These are phyloP conservation scores for Salvelinus sp. DNA, from an alignment of 2,113 vertebrate species.

Conservation along the genomic window DNA sequence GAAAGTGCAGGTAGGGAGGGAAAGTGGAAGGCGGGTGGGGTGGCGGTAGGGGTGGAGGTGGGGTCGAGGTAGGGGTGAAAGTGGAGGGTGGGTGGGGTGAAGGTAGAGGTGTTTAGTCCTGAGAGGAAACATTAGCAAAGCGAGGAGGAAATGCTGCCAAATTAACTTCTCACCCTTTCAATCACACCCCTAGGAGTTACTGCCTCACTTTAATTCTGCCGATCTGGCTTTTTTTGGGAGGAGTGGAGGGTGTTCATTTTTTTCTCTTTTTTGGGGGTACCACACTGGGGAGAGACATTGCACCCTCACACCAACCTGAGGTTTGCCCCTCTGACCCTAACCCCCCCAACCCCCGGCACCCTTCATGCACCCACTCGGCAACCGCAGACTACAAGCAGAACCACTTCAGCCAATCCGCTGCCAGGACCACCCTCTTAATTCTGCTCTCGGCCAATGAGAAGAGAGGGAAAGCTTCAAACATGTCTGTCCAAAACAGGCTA, in stretches of 20 bases:
- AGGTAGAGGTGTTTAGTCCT: constrained; percentile 78
- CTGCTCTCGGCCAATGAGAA: constrained; percentile 18
- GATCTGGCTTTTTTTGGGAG: constrained; percentile 77
- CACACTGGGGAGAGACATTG: constrained; percentile 62
- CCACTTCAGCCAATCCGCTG: constrained; percentile 30
- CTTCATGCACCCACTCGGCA: constrained; percentile 36
- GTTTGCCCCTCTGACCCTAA: constrained; percentile 31
- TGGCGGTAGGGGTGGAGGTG: too few species aligned
- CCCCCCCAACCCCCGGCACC: constrained; percentile 18
- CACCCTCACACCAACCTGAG: constrained; percentile 49
- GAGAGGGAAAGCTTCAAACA: constrained; percentile 33
- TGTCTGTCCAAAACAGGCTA: constrained; percentile 23
- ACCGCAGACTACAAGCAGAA: constrained; percentile 38
- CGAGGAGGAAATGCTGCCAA: constrained; percentile 98
- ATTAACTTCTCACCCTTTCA: constrained; percentile 99
- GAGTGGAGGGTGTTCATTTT: constrained; percentile 28
- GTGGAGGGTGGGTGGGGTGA: constrained; percentile 70
- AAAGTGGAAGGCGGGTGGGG: not conserved
- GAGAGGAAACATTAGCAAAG: constrained; percentile 94
- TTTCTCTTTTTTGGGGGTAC: constrained; percentile 43
- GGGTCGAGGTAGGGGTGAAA: not conserved
- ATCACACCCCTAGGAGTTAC: constrained; percentile 99
- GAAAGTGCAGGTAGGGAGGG: not conserved
- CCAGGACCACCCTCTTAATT: constrained; percentile 25
- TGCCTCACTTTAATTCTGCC: constrained; percentile 85